Evolutionary conservation across 2,888 invertebrate genomes (phyloP).

Genomic region (Smittia sp.): DNA sequence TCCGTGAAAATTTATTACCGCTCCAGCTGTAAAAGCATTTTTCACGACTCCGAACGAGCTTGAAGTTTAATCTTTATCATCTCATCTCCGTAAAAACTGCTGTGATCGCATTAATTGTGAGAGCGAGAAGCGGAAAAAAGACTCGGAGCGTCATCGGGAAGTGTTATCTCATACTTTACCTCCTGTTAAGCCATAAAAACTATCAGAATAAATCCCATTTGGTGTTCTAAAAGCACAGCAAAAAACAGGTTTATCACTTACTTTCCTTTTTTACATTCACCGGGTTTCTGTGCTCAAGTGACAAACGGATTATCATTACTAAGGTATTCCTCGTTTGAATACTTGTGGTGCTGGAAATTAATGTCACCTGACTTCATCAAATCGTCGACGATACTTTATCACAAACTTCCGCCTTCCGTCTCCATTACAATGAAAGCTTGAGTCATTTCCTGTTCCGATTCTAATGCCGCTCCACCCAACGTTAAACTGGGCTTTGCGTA

Average conservation of each 20-base stretch:
- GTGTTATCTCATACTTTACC: constrained; percentile 1
- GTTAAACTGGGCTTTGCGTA: constrained; percentile 5
- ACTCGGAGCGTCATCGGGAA: not conserved
- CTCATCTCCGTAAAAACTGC: not conserved
- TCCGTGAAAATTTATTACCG: constrained; percentile 1
- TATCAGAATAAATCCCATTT: constrained; percentile 17
- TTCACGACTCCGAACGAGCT: not conserved
- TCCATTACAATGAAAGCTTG: not conserved
- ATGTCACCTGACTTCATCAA: not conserved
- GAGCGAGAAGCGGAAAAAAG: not conserved
- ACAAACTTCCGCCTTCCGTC: not conserved
- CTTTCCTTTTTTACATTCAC: not conserved
- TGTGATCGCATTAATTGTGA: not conserved
- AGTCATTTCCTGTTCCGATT: constrained; percentile 1
- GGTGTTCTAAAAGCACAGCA: constrained; percentile 8
- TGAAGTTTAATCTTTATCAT: no score
- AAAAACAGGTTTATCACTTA: constrained; percentile 3
- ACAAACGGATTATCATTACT: not conserved
- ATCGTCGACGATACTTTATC: constrained; percentile 12
- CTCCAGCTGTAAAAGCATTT: not conserved
- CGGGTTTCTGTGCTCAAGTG: not conserved
- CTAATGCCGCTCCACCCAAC: not conserved
- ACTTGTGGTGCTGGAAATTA: not conserved
- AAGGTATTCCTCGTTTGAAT: not conserved
- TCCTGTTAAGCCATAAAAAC: constrained; percentile 15